Evolutionary conservation across 2,113 vertebrate species (phyloP), one percentile per base, ranked within the genome.

Genomic region (Promerops cafer): DNA sequence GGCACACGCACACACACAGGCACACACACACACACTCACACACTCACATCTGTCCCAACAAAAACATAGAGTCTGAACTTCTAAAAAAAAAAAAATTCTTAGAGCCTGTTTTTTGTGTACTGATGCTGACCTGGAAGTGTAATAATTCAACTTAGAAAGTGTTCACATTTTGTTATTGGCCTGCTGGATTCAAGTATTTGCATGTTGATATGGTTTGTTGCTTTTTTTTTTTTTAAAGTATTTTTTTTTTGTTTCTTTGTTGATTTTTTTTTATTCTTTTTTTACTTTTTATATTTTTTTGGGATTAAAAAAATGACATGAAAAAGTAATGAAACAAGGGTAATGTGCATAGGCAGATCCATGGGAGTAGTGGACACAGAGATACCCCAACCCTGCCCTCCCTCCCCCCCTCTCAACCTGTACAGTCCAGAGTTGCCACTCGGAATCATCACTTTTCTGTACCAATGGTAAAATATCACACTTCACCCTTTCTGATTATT

Each of bases 181-280:
- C 98, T 99, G 98, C 98, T 98, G 98, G 97, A 99, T 99, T 99
- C 99, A 99, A 99, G 99, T 99, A 99, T 99, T 98, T 98, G 98
- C 97, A 98, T 98, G 98, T 98, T 98, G 98, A 98, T 98, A 98
- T 98, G 98, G 99, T 74, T 64, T 54, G 53, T 76, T 65, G 61
- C 47, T n/a, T 75, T 78, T 35, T 49, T 44, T 49, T 69, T 47
- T 37, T 52, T 49, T 11, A 11, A 18, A 30, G 21, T 52, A 2
- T 35, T 35, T 60, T 83, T 81, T 30, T 66, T 53, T 59, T 77
- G 6, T 82, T 61, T 61, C 28, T 57, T 88, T 77, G 30, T 69
- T 42, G 26, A 21, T 89, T 77, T 74, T 45, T 64, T 49, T 53
- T 39, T 14, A 11, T 37, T 52, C 10, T 71, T 74, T 59, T 89